Evolutionary conservation across 1,140 invertebrate species (phyloP).

Genomic region (Drosophila nigrodunni): DNA sequence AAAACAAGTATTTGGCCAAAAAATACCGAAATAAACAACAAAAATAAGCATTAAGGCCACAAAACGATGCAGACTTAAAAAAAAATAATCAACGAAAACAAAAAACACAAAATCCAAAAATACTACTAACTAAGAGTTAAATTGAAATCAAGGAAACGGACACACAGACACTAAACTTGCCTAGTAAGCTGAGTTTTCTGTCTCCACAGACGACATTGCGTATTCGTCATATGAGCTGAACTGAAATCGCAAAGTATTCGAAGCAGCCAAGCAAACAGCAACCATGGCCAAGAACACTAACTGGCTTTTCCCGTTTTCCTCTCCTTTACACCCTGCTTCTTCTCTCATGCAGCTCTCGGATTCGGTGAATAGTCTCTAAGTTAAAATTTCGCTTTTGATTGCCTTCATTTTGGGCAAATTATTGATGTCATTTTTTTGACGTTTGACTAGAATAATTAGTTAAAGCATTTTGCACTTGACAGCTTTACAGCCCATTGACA

Average conservation of each 20-base stretch:
- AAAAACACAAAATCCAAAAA: slow-evolving; percentile 42
- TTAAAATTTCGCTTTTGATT: slow-evolving; percentile 56
- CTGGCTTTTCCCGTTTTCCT: slow-evolving; percentile 6
- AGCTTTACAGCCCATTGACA: slow-evolving; percentile 40
- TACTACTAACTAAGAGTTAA: slow-evolving; percentile 45
- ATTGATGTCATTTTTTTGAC: slow-evolving; percentile 27
- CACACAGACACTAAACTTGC: slow-evolving; percentile 34
- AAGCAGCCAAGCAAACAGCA: slow-evolving; percentile 72
- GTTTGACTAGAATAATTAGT: slow-evolving; percentile 60
- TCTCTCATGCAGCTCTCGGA: slow-evolving; percentile 52
- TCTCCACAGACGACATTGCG: slow-evolving; percentile 70
- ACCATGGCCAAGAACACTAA: slow-evolving; percentile 78
- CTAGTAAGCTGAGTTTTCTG: slow-evolving; percentile 64
- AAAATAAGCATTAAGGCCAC: slow-evolving; percentile 49
- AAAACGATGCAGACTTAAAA: slow-evolving; percentile 59
- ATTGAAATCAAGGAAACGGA: slow-evolving; percentile 81
- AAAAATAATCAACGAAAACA: slow-evolving; percentile 21
- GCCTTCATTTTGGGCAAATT: slow-evolving; percentile 50
- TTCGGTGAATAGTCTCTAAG: slow-evolving; percentile 40
- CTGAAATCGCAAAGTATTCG: slow-evolving; percentile 18
- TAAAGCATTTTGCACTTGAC: slow-evolving; percentile 75
- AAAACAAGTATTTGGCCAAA: slow-evolving; percentile 72
- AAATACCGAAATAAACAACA: slow-evolving; percentile 49
- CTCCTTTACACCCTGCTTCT: slow-evolving; percentile 3
- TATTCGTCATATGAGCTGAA: slow-evolving; percentile 64